A percentile compares a stretch with the other conserved stretches of the same genome.
Conservation (phyloP, 2,113 vertebrate genomes). For the Pterophyllum scalare region DNA sequence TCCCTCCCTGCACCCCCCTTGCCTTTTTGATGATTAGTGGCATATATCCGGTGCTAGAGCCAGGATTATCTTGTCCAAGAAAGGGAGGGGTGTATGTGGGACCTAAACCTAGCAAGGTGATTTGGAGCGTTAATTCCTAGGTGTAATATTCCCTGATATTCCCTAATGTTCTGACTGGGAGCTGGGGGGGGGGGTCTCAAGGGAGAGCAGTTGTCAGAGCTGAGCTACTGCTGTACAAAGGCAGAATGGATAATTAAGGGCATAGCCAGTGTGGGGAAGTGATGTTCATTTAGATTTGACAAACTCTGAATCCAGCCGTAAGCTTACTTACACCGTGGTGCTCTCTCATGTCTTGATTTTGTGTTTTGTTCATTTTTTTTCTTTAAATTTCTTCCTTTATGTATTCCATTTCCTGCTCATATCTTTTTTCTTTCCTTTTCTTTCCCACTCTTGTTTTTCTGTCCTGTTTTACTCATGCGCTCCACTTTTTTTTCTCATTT, state of each 20-base stretch:
- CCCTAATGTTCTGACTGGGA: conserved; percentile 75
- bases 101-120: conserved; percentile 80
- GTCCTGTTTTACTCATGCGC: neutral
- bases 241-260: conserved; percentile 81
- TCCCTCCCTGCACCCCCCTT: conserved; percentile 10
- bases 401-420: neutral
- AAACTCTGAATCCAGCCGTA: conserved; percentile 67
- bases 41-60: conserved; percentile 77
- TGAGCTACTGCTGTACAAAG: conserved; percentile 74
- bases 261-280: conserved; percentile 59
- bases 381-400: conserved; percentile 34
- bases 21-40: conserved; percentile 80
- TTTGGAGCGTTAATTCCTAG: conserved; percentile 82
- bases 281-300: conserved; percentile 76
- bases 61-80: conserved; percentile 82
- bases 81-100: conserved; percentile 69
- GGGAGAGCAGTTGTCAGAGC: conserved; percentile 79
- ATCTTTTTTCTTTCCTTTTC: neutral
- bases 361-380: conserved; percentile 62
- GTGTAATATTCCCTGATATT: conserved; percentile 85
- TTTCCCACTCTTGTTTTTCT: conserved; percentile 18
- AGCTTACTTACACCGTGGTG: conserved; percentile 31
- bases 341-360: conserved; percentile 64
- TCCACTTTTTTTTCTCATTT: neutral
- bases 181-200: conserved; percentile 62